These are phyloP conservation scores for Caenorhabditis sinica DNA, from an alignment of 2,888 invertebrate species.

Conservation along the genomic window DNA sequence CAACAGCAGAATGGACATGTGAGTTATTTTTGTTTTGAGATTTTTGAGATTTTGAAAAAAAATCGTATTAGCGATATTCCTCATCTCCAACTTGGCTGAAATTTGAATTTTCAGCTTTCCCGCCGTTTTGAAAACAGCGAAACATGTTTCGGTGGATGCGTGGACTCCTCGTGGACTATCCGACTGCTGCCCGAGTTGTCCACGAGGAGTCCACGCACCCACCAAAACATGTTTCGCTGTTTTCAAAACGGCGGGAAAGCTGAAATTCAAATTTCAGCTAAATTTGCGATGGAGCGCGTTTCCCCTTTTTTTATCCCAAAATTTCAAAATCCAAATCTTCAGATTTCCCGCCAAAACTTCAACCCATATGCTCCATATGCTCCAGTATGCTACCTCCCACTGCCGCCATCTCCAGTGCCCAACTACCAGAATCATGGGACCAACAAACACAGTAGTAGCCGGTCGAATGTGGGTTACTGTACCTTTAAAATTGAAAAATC, in stretches of 20 bases:
- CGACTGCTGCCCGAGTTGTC: too few relatives aligned
- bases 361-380: slow-evolving; percentile 34
- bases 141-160: too few relatives aligned
- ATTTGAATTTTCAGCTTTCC: too few relatives aligned
- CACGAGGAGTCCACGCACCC: too few relatives aligned
- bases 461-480: slow-evolving; percentile 51
- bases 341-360: slow-evolving; percentile 18
- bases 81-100: too few relatives aligned
- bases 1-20: slow-evolving; percentile 3
- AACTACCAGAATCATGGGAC: slow-evolving; percentile 1
- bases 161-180: too few relatives aligned
- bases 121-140: too few relatives aligned
- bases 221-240: too few relatives aligned
- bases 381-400: slow-evolving; percentile 60
- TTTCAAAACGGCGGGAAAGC: too few relatives aligned
- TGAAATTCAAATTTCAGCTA: too few relatives aligned
- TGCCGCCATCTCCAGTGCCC: slow-evolving; percentile 57
- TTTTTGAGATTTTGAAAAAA: background rate
- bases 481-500: background rate
- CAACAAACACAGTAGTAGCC: slow-evolving; percentile 50
- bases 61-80: too few relatives aligned
- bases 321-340: background rate
- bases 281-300: too few relatives aligned
- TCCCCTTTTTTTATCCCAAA: background rate
- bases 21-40: background rate